phyloP scores from a whole-genome alignment of 2,888 invertebrate species.

The Cryptocephalus primarius region DNA sequence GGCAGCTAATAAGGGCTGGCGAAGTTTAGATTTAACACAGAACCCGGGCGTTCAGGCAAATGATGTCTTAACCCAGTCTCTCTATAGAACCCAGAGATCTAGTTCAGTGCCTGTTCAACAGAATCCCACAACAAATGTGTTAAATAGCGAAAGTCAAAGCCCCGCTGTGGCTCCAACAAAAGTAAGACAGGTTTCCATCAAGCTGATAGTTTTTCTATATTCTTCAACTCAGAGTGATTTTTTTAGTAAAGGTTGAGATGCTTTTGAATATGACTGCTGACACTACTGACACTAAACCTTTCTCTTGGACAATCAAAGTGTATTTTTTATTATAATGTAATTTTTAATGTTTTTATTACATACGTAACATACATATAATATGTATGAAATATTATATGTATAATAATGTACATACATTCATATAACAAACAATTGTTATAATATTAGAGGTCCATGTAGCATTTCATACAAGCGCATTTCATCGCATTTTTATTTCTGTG shows the following conservation, averaged over 20 bases:
- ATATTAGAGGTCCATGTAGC: too few species aligned
- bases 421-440: too few species aligned
- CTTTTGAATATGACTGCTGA: slow-evolving; percentile 9
- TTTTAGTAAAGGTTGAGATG: slow-evolving; percentile 4
- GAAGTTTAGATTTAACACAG: slow-evolving; percentile 41
- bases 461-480: too few species aligned
- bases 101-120: slow-evolving; percentile 48
- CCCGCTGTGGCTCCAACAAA: slow-evolving; percentile 20
- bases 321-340: slow-evolving; percentile 1
- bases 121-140: slow-evolving; percentile 22
- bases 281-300: slow-evolving; percentile 16
- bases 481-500: too few species aligned
- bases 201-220: neutral
- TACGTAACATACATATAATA: too few species aligned
- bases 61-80: slow-evolving; percentile 37
- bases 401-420: too few species aligned
- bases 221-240: neutral
- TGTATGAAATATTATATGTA: too few species aligned
- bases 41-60: slow-evolving; percentile 28
- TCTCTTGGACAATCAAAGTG: slow-evolving; percentile 12
- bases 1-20: slow-evolving; percentile 40
- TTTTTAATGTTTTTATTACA: too few species aligned
- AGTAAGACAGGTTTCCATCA: slow-evolving; percentile 25
- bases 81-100: slow-evolving; percentile 51
- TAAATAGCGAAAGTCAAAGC: slow-evolving; percentile 27